Evolutionary conservation across 1,140 invertebrate species (phyloP).

Genomic region (Sinonovacula constricta): DNA sequence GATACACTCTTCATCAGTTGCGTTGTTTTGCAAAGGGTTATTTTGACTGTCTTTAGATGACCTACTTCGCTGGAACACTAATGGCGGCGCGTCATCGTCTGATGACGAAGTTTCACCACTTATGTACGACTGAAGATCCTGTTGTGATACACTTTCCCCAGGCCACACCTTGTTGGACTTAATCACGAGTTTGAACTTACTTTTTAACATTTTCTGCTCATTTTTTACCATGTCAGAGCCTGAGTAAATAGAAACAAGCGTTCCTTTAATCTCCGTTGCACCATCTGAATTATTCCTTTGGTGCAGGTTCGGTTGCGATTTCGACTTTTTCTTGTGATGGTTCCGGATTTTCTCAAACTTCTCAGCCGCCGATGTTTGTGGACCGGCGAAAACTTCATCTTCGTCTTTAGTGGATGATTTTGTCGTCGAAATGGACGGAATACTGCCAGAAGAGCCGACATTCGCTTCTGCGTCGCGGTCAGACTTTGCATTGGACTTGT

Average conservation of each 20-base stretch:
- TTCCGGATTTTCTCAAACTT: slow-evolving; percentile 24
- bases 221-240: slow-evolving; percentile 24
- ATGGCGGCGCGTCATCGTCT: slow-evolving; percentile 7
- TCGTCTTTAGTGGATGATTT: neutral
- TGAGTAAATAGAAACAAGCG: slow-evolving; percentile 32
- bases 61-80: neutral
- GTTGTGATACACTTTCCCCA: neutral
- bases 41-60: neutral
- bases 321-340: slow-evolving; percentile 31
- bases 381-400: neutral
- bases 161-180: neutral
- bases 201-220: slow-evolving; percentile 15
- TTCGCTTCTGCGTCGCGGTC: neutral
- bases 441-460: neutral
- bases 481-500: neutral
- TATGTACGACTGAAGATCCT: neutral
- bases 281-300: slow-evolving; percentile 8
- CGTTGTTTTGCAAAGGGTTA: neutral
- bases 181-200: slow-evolving; percentile 22
- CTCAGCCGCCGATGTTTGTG: slow-evolving; percentile 21
- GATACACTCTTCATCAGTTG: neutral
- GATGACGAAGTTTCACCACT: neutral
- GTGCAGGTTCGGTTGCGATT: slow-evolving; percentile 28
- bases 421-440: neutral
- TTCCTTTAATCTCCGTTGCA: slow-evolving; percentile 5